Evolutionary conservation across 2,797 vertebrate genomes (phyloP).

Genomic region (Apogon hyalosoma): DNA sequence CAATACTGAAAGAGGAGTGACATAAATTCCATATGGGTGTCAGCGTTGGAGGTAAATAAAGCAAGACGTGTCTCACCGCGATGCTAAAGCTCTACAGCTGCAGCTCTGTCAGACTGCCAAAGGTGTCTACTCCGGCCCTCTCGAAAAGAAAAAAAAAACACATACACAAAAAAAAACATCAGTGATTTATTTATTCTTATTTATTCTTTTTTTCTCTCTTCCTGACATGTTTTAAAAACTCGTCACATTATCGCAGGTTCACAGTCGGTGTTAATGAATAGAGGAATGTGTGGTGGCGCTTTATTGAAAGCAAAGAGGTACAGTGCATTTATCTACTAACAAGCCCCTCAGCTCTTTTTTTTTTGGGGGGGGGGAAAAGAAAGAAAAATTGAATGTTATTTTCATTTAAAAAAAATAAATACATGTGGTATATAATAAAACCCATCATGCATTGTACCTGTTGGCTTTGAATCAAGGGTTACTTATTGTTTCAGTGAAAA

Average conservation of each 20-base stretch:
- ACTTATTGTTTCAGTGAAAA: conserved; percentile 73
- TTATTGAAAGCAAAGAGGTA: conserved; percentile 58
- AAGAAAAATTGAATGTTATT: conserved; percentile 14
- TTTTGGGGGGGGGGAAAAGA: conserved; percentile 20
- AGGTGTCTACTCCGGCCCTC: conserved; percentile 48
- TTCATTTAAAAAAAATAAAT: neutral
- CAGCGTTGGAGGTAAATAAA: conserved; percentile 43
- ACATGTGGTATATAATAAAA: neutral
- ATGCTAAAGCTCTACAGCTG: conserved; percentile 57
- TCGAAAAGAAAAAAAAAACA: conserved; percentile 15
- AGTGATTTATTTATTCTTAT: conserved; percentile 80
- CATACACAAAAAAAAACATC: neutral
- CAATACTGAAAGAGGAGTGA: conserved; percentile 53
- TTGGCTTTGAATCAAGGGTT: conserved; percentile 69
- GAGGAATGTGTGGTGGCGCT: conserved; percentile 61
- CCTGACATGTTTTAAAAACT: conserved; percentile 37
- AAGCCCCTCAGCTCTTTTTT: conserved; percentile 12
- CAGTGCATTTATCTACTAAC: conserved; percentile 29
- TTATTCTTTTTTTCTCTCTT: conserved; percentile 67
- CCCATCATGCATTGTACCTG: conserved; percentile 52
- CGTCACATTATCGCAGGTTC: conserved; percentile 39
- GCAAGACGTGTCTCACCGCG: conserved; percentile 29
- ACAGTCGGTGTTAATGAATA: conserved; percentile 38
- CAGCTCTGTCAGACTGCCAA: conserved; percentile 60
- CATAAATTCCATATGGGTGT: conserved; percentile 52